These are phyloP conservation scores for Caenorhabditis macrosperma DNA, from an alignment of 2,888 invertebrate genomes.

Conservation along the genomic window DNA sequence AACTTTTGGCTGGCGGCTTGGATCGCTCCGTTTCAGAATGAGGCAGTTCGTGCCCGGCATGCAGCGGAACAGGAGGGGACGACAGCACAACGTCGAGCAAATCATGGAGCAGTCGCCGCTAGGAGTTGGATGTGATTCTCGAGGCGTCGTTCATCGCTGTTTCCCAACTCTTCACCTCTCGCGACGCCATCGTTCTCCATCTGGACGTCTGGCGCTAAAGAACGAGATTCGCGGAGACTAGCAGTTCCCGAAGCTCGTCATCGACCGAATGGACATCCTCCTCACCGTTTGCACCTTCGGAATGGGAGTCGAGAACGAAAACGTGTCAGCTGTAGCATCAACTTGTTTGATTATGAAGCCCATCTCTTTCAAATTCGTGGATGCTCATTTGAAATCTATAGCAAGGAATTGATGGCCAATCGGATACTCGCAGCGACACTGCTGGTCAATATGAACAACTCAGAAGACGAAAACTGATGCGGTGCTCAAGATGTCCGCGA, in stretches of 20 bases:
- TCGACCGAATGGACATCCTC: slow-evolving; percentile 89
- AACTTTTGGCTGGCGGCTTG: too few species aligned
- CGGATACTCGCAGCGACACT: slow-evolving; percentile 82
- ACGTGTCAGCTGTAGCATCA: slow-evolving; percentile 79
- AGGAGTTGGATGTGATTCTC: too few species aligned
- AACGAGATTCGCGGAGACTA: too few species aligned
- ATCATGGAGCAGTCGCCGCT: too few species aligned
- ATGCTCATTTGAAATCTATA: slow-evolving; percentile 88
- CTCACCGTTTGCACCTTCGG: slow-evolving; percentile 87
- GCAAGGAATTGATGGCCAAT: too few species aligned
- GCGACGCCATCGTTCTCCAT: too few species aligned
- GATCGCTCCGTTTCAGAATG: slow-evolving; percentile 71
- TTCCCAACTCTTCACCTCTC: too few species aligned
- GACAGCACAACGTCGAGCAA: slow-evolving; percentile 88
- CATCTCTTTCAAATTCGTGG: too few species aligned
- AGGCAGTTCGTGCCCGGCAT: slow-evolving; percentile 61
- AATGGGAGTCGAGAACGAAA: slow-evolving; percentile 69
- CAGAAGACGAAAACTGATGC: slow-evolving; percentile 68
- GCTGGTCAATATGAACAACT: slow-evolving; percentile 85
- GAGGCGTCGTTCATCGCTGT: too few species aligned
- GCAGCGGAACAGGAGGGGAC: slow-evolving; percentile 88
- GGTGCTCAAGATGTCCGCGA: slow-evolving; percentile 56
- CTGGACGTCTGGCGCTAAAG: too few species aligned
- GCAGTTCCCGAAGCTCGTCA: slow-evolving; percentile 83
- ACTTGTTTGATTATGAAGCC: slow-evolving; percentile 87